phyloP scores from a whole-genome alignment of 2,888 invertebrate species.

The Azorinus chamasolen region DNA sequence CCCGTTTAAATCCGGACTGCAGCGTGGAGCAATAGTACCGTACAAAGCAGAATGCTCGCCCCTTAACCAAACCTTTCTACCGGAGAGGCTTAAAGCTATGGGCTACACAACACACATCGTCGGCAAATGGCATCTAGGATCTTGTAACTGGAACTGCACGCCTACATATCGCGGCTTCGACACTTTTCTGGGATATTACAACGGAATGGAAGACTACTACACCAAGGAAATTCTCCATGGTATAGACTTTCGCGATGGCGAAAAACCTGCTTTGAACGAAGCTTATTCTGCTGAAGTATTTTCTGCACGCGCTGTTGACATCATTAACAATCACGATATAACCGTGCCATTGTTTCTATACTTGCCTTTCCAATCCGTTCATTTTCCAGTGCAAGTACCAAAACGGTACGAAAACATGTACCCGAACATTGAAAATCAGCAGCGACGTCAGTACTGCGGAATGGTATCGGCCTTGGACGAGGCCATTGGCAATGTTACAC shows the following conservation, averaged over 20 bases:
- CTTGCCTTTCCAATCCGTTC: constrained; percentile 70
- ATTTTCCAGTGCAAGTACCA: constrained; percentile 71
- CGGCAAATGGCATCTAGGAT: constrained; percentile 87
- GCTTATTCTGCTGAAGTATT: constrained; percentile 47
- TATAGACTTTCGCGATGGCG: constrained; percentile 41
- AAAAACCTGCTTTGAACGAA: constrained; percentile 20
- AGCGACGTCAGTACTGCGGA: constrained; percentile 64
- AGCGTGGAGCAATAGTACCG: constrained; percentile 76
- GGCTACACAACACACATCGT: constrained; percentile 82
- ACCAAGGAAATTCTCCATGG: constrained; percentile 64
- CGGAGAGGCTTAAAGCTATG: constrained; percentile 73
- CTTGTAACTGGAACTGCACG: constrained; percentile 85
- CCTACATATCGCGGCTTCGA: constrained; percentile 87
- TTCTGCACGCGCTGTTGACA: constrained; percentile 64
- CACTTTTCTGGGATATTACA: constrained; percentile 87
- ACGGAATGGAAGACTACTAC: constrained; percentile 83
- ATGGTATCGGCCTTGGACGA: constrained; percentile 93
- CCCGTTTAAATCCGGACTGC: constrained; percentile 74
- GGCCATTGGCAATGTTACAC: constrained; percentile 92
- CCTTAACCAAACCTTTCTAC: constrained; percentile 71
- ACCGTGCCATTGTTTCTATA: constrained; percentile 78
- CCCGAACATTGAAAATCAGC: constrained; percentile 56
- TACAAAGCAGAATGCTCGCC: constrained; percentile 76
- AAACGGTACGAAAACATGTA: constrained; percentile 66
- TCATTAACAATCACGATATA: constrained; percentile 73